Base-by-base conservation (phyloP, 2,797 vertebrate genomes). In the Poecilia gillii region DNA sequence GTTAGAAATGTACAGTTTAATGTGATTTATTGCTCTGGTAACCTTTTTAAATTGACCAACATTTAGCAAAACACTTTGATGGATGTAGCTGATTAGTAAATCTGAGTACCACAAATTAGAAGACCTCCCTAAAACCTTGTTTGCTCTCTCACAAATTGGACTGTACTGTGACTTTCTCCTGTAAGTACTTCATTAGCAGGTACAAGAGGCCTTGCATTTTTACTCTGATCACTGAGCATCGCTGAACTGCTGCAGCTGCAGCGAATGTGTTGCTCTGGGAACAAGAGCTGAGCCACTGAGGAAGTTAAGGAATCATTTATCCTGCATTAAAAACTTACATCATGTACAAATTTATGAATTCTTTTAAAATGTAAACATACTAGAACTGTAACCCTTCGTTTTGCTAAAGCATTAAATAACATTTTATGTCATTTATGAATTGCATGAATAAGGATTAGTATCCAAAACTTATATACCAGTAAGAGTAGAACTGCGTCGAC, bases 11-110 rank as follows among this genome's bases (percentile, higher is more conserved):
- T 78, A 47, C 4, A 33, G 6, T 57, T 77, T 66, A 78, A 73
- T 64, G 46, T 72, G 68, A 83, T 83, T 74, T 53, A 77, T 72
- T 79, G 55, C 20, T 53, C 57, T 75, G 46, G 79, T 75, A 55
- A 72, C 14, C 84, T 81, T 75, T 53, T 55, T 64, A 41, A 47
- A 16, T 53, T 77, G 70, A 84, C 57, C 76, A 20, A 51, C 66
- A 46, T 47, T 14, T 47, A 76, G 43, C 25, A 51, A 76, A 71
- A 73, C 79, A 75, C 7, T 74, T 64, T 82, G 78, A 85, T 80
- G n/a, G 64, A 87, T 86, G 78, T 39, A 51, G 28, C 74, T 79
- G 70, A 88, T 88, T 74, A 82, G 11, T 13, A 71, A 72, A 77
- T 73, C 53, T 66, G 62, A 85, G 51, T 14, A 12, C 23, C 20